Evolutionary conservation across 2,888 invertebrate species (phyloP).

Genomic region (Rhyacophila evoluta): DNA sequence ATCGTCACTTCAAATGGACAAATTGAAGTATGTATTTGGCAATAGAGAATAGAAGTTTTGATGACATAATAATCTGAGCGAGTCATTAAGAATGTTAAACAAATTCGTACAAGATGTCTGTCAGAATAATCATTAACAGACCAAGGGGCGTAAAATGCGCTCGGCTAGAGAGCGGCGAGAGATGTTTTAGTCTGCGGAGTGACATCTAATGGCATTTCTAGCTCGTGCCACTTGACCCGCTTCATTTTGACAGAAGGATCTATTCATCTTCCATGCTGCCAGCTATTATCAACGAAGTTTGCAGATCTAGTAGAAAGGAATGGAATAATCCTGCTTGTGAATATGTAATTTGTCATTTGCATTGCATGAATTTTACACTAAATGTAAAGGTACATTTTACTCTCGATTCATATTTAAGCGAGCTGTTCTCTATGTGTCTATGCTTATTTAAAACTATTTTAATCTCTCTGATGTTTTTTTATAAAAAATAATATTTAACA

Average conservation of each 20-base stretch:
- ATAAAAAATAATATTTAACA: no score
- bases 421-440: no score
- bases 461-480: no score
- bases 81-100: not conserved
- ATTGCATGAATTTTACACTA: no score
- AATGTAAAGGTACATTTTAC: no score
- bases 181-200: not conserved
- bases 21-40: no score
- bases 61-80: not conserved
- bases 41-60: no score
- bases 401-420: no score
- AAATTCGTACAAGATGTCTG: not conserved
- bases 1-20: no score
- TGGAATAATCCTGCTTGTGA: not conserved
- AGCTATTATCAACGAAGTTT: not conserved
- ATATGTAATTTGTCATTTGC: not conserved
- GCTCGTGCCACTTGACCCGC: not conserved
- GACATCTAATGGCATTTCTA: conserved; percentile 22
- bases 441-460: no score
- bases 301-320: not conserved
- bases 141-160: conserved; percentile 16
- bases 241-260: conserved; percentile 9
- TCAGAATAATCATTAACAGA: conserved; percentile 8
- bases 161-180: not conserved
- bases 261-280: not conserved